phyloP scores from a whole-genome alignment of 2,113 vertebrate species.

The Leucopsar rothschildi region DNA sequence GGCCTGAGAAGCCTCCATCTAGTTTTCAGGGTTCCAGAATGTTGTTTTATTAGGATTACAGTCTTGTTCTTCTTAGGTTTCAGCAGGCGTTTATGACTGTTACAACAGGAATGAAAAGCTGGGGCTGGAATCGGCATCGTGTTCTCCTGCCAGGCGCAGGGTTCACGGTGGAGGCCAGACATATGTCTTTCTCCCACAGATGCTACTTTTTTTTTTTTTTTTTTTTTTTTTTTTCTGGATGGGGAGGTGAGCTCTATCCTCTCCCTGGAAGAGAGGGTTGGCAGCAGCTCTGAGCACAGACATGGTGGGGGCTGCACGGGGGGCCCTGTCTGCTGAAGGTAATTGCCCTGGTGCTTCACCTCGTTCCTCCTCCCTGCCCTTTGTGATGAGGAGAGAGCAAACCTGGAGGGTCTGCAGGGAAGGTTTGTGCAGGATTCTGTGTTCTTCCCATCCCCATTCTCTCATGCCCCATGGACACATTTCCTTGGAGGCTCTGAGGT shows the following conservation, averaged over 20 bases:
- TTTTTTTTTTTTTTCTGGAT: constrained; percentile 47
- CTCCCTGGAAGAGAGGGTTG: constrained; percentile 1
- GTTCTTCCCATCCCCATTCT: neutral
- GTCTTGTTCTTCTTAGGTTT: constrained; percentile 69
- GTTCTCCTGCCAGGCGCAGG: constrained; percentile 64
- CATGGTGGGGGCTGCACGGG: neutral
- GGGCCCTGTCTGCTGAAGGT: neutral
- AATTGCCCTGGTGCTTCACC: neutral
- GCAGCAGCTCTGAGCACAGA: constrained; percentile 5
- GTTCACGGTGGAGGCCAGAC: constrained; percentile 66
- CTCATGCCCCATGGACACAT: neutral
- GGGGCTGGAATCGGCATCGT: constrained; percentile 57
- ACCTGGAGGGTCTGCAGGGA: neutral
- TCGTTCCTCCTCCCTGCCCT: neutral
- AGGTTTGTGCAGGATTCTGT: neutral
- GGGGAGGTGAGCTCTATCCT: constrained; percentile 19
- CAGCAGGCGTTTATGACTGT: constrained; percentile 67
- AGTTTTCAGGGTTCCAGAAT: constrained; percentile 66
- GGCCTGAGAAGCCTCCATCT: constrained; percentile 48
- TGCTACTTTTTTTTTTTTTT: constrained; percentile 37
- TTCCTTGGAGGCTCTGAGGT: neutral
- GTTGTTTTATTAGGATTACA: constrained; percentile 70
- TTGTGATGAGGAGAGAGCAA: neutral
- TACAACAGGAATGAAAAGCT: constrained; percentile 68
- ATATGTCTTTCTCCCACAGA: constrained; percentile 53